phyloP scores from a whole-genome alignment of 2,888 invertebrate genomes.

The Ischnura elegans region DNA sequence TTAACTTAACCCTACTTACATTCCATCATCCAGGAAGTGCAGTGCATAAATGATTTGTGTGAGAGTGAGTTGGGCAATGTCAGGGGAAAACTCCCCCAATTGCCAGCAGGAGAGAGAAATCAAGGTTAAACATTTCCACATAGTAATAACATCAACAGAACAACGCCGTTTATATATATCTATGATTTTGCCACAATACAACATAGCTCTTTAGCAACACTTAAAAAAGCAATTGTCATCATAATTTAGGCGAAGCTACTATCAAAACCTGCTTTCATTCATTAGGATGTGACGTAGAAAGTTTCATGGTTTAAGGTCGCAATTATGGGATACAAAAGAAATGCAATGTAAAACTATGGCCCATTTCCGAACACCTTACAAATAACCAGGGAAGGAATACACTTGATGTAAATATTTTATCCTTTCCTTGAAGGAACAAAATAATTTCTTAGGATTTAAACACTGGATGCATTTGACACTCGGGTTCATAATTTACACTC shows the following conservation, averaged over 20 bases:
- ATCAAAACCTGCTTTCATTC: conserved; percentile 22
- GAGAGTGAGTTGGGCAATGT: conserved; percentile 45
- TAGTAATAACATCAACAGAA: conserved; percentile 55
- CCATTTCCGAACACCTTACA: no score
- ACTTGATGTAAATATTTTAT: no score
- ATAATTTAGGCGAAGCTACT: conserved; percentile 44
- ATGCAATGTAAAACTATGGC: no score
- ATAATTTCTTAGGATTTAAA: no score
- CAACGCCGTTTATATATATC: conserved; percentile 40
- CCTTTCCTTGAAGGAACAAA: no score
- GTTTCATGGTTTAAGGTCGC: not conserved
- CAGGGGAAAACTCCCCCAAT: not conserved
- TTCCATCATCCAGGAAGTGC: conserved; percentile 66
- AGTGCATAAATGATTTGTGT: conserved; percentile 57
- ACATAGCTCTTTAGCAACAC: conserved; percentile 42
- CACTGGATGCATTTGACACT: not conserved
- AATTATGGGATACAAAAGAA: no score
- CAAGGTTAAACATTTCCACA: conserved; percentile 64
- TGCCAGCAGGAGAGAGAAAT: conserved; percentile 60
- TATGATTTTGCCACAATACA: conserved; percentile 49
- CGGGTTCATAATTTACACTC: not conserved
- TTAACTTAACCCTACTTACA: conserved; percentile 64
- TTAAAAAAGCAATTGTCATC: conserved; percentile 50
- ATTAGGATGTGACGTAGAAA: conserved; percentile 15
- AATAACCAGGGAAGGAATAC: no score